Base-by-base conservation (phyloP, 2,888 invertebrate genomes). In the Tromatobia lineatoria region DNA sequence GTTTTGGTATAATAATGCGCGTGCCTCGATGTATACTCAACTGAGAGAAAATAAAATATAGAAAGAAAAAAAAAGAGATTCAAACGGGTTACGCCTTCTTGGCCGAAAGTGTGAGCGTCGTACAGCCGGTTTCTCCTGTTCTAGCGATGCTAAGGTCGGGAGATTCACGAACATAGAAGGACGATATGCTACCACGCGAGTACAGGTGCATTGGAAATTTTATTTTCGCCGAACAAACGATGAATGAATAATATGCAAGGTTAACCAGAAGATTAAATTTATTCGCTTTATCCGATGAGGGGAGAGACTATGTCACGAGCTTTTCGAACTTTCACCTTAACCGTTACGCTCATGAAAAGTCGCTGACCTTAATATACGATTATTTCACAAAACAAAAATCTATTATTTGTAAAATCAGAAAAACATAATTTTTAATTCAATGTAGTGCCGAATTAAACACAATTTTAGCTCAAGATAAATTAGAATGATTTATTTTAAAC, bases 191-290 rank as follows among this genome's bases (percentile, higher is more conserved):
- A 15, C 23, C 47, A 34, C 45, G 59, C 52, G 38, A 47, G 77
- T 84, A 84, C 83, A 84, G 83, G 69, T 84, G 77, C 84, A 78
- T 84, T 75, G 78, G 74, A 82, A 84, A 84, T 64, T 71, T 70
- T 13, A 47, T 0, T 6, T 50, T 67, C 66, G 42, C 15, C 64
- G 25, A 42, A n/a, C 23, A 34, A 7, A 42, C 23, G 42, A 54
- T 6, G 13, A 1, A 23, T n/a, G 25, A 3, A 6, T 20, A 38
- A 25, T 10, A 34, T 54, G 15, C n/a, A 15, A 52, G 3, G 34
- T 3, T 0, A 18, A 3, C 34, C 3, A 20, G n/a, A 20, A 11
- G 13, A 20, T 29, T 34, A 0, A 6, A 15, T 29, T 29, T 8
- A 54, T 54, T 18, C 7, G 52, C 10, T 23, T 23, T 23, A 20